A percentile compares a stretch with the other conserved stretches of the same genome.
These are phyloP conservation scores for Oreotrochilus melanogaster DNA, from an alignment of 2,113 vertebrate genomes.

Conservation along the genomic window DNA sequence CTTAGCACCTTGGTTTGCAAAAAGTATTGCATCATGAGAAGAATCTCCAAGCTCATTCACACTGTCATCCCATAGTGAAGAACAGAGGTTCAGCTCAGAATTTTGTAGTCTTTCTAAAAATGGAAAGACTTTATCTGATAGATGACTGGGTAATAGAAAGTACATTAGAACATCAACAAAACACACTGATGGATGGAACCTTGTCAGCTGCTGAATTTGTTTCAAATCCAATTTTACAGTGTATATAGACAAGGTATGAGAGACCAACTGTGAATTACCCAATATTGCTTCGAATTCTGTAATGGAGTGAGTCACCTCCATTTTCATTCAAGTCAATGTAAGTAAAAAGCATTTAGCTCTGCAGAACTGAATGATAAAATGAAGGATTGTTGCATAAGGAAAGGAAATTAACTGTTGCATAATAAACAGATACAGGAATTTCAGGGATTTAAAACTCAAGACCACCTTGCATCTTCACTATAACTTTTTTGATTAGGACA, in stretches of 20 bases:
- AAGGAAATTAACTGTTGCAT: background rate
- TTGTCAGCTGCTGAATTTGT: background rate
- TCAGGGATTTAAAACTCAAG: background rate
- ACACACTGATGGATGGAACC: background rate
- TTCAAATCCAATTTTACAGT: background rate
- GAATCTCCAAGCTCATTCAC: background rate
- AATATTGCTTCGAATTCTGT: background rate
- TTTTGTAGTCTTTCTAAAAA: constrained; percentile 12
- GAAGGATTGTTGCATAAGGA: background rate
- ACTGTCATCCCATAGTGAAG: background rate
- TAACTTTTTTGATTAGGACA: background rate
- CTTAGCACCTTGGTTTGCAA: background rate
- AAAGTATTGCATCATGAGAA: background rate
- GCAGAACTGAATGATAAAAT: background rate
- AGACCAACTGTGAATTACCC: background rate
- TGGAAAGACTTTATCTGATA: background rate
- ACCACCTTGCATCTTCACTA: background rate
- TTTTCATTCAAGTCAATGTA: background rate
- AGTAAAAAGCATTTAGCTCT: background rate
- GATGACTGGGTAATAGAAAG: background rate
- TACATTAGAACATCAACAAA: background rate
- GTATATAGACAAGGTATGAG: background rate
- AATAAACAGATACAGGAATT: background rate
- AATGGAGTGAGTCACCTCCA: background rate
- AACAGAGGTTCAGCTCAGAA: background rate